A percentile compares a stretch with the other conserved stretches of the same genome.
Conservation (phyloP, 2,888 invertebrate genomes). For the Stenurella melanura region DNA sequence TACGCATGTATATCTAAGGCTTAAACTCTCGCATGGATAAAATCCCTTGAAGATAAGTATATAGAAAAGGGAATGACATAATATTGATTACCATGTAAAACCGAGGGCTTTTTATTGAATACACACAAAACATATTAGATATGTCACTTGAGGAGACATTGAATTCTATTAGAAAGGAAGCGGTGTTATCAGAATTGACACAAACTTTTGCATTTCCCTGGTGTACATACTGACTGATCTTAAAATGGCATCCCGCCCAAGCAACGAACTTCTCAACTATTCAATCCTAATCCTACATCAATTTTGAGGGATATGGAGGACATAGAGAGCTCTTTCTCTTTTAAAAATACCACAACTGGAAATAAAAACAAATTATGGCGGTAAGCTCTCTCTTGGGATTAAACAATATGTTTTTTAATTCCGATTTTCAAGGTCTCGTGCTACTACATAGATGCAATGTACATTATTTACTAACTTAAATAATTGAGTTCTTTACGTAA, state of each 20-base stretch:
- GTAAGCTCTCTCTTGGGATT: too few species aligned
- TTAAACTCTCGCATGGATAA: neutral
- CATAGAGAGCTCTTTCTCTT: neutral
- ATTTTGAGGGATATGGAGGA: constrained; percentile 18
- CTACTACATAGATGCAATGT: too few species aligned
- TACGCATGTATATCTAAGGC: too few species aligned
- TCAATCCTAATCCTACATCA: constrained; percentile 22
- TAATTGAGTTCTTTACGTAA: too few species aligned
- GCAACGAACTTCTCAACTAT: constrained; percentile 22
- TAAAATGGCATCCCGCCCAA: constrained; percentile 20
- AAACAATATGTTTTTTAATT: too few species aligned
- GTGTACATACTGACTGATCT: constrained; percentile 13
- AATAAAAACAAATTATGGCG: neutral
- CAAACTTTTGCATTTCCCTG: constrained; percentile 32
- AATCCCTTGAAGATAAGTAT: neutral
- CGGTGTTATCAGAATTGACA: constrained; percentile 27
- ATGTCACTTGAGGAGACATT: constrained; percentile 16
- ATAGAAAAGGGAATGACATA: neutral
- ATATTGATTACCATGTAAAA: constrained; percentile 5
- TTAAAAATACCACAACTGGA: neutral
- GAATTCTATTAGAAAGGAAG: constrained; percentile 17
- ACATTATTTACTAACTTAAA: too few species aligned
- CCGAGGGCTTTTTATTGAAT: neutral
- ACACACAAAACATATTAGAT: constrained; percentile 25
- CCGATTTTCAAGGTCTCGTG: too few species aligned